Conservation (phyloP, 2,888 invertebrate species). For the Spisula solida region DNA sequence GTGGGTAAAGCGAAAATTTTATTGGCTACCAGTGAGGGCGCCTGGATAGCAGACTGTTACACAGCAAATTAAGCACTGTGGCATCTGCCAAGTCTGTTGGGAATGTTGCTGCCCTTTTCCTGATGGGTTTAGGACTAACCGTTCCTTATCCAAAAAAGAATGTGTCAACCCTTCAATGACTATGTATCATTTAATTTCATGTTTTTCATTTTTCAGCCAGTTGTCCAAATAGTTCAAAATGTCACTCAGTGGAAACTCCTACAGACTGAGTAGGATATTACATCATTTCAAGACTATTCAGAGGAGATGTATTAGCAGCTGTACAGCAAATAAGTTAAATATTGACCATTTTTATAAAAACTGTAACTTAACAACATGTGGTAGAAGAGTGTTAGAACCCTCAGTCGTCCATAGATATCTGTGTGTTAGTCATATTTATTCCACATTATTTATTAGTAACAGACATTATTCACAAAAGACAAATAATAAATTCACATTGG, state of each 20-base stretch:
- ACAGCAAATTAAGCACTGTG: too few relatives aligned
- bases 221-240: neutral
- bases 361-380: neutral
- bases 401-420: neutral
- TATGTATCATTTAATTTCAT: neutral
- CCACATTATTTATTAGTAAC: neutral
- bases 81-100: too few relatives aligned
- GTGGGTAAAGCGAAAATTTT: too few relatives aligned
- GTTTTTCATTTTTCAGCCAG: neutral
- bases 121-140: too few relatives aligned
- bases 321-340: neutral
- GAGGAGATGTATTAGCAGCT: neutral
- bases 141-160: too few relatives aligned
- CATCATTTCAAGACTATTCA: neutral
- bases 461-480: neutral
- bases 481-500: conserved; percentile 28
- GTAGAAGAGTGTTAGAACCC: neutral
- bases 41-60: too few relatives aligned
- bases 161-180: too few relatives aligned
- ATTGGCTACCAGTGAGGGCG: too few relatives aligned
- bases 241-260: neutral
- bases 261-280: neutral
- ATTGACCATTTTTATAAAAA: neutral
- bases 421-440: neutral
- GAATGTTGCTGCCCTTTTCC: too few relatives aligned